Evolutionary conservation across 2,113 vertebrate genomes (phyloP).

Genomic region (Chaenocephalus aceratus): DNA sequence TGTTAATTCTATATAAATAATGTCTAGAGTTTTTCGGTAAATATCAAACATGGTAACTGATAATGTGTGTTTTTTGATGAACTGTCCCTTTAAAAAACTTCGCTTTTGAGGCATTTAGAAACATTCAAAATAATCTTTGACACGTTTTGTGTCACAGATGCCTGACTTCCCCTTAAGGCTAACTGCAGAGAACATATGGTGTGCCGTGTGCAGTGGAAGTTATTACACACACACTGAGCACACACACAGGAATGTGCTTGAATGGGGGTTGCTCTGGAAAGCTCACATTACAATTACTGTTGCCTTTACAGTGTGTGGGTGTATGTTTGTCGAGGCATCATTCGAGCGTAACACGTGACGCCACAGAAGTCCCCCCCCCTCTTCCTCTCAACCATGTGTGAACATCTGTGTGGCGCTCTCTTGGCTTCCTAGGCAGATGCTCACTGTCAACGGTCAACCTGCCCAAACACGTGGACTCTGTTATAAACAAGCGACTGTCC

Average conservation of each 20-base stretch:
- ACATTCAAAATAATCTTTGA: neutral
- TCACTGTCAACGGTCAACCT: constrained; percentile 97
- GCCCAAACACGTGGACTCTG: constrained; percentile 96
- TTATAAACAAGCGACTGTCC: constrained; percentile 98
- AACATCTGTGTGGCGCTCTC: constrained; percentile 87
- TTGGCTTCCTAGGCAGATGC: constrained; percentile 95
- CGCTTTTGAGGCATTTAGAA: neutral
- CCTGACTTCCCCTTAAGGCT: constrained; percentile 2
- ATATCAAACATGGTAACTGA: neutral
- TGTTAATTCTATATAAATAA: neutral
- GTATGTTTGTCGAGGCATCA: constrained; percentile 15
- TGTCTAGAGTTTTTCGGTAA: neutral
- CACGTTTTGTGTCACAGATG: neutral
- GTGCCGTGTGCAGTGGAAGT: constrained; percentile 1
- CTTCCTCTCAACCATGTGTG: constrained; percentile 65
- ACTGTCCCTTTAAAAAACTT: neutral
- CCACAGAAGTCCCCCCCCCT: constrained; percentile 35
- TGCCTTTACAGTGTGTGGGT: constrained; percentile 7
- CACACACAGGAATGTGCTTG: neutral
- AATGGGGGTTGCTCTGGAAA: neutral
- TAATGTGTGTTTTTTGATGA: neutral
- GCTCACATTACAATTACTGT: neutral
- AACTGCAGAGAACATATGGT: constrained; percentile 17
- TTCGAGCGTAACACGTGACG: constrained; percentile 15
- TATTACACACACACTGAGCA: neutral